Evolutionary conservation across 2,888 invertebrate genomes (phyloP), one percentile per base, ranked within the genome.

Genomic region (Nemotelus nigrinus): DNA sequence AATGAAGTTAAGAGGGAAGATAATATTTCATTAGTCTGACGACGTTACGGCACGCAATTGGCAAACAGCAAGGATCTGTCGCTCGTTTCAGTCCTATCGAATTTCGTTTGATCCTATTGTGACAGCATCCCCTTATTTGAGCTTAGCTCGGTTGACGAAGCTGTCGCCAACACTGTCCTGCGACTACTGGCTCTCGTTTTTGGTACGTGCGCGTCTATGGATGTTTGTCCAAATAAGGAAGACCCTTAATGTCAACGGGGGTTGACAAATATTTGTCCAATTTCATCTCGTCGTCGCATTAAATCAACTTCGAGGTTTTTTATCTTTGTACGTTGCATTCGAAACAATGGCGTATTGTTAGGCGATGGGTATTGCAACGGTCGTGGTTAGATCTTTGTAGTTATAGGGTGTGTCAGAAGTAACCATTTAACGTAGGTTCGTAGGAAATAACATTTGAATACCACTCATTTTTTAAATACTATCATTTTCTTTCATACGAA

Each of bases 181-280:
- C 45, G 50, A 41, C 60, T 55, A 41, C 6, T 47, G 50, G 70
- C 47, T 70, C 55, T 55, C 70, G 44, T 25, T 25, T 68, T 60
- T 74, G 48, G 74, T 60, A 60, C 74, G 74, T 74, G 74, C 48
- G 74, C 74, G 74, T 60, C 63, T 74, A 41, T 25, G 25, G 48
- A 74, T 74, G 63, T 74, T 74, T 74, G 48, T 63, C 41, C 60
- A 77, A 45, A 44, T n/a, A 68, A 68, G 47, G 68, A 77, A 77
- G 77, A 77, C 77, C 77, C 77, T 77, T 57, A 67, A 77, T 68
- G 65, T 77, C 65, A 68, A 77, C 77, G 67, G 67, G 77, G 68
- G 77, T 77, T 77, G 77, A 77, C 77, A 77, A 77, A 77, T 77
- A 77, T 77, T 77, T 77, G 68, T 55, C 48, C 57, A 60, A 68